Conservation (phyloP, 2,797 vertebrate genomes). For the Sylvia borin region DNA sequence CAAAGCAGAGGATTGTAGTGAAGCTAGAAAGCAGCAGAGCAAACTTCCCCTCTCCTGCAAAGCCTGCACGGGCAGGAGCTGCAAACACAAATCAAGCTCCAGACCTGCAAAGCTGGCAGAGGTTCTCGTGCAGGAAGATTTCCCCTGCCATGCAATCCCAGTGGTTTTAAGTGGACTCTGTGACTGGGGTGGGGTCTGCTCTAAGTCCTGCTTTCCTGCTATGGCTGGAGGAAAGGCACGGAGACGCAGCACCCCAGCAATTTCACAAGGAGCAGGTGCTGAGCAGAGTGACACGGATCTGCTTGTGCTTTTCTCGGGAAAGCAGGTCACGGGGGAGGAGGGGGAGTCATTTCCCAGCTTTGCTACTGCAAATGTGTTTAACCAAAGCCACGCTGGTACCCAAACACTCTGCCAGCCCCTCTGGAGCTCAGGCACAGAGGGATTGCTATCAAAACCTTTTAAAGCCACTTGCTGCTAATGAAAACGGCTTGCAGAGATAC, state of each 20-base stretch:
- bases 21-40: background rate
- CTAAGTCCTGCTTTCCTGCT: background rate
- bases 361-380: conserved; percentile 1
- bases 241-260: background rate
- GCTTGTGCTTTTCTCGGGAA: conserved; percentile 37
- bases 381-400: background rate
- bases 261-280: conserved; percentile 6
- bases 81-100: background rate
- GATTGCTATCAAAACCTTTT: background rate
- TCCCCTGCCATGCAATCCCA: background rate
- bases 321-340: conserved; percentile 54
- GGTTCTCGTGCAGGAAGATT: background rate
- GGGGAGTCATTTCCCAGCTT: conserved; percentile 3
- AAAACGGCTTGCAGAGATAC: background rate
- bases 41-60: background rate
- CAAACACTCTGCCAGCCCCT: background rate
- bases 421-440: background rate
- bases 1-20: background rate
- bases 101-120: conserved; percentile 4
- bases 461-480: background rate
- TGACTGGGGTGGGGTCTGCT: background rate
- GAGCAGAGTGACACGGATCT: background rate
- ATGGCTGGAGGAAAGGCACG: background rate
- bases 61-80: background rate
- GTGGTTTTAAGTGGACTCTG: background rate